Percentiles rank a stretch among this genome's conserved stretches.
These are phyloP conservation scores for Microctonus brassicae DNA, from an alignment of 2,888 invertebrate species.

Conservation along the genomic window DNA sequence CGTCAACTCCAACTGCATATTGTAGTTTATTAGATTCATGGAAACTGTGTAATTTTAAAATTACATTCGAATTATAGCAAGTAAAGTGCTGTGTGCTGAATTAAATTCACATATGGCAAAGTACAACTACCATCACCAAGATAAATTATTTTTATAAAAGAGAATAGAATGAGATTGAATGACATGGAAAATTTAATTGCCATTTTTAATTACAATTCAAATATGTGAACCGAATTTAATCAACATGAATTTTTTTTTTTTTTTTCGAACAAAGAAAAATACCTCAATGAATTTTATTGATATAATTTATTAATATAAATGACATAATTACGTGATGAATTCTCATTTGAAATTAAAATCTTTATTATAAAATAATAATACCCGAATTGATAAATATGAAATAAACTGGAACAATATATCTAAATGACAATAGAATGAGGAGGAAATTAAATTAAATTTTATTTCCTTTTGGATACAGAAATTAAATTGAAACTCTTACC, in stretches of 20 bases:
- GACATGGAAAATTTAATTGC: neutral
- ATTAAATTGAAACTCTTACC: conserved; percentile 3
- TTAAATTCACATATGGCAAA: neutral
- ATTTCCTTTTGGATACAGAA: neutral
- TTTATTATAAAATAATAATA: too few species aligned
- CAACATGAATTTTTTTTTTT: too few species aligned
- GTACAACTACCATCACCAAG: neutral
- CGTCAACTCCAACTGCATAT: conserved; percentile 32
- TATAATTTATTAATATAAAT: too few species aligned
- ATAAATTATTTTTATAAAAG: neutral
- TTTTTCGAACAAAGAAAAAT: too few species aligned
- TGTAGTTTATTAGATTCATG: conserved; percentile 45
- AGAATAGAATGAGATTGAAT: neutral
- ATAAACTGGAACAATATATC: neutral
- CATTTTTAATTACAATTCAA: neutral
- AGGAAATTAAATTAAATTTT: conserved; percentile 4
- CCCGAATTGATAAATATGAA: neutral
- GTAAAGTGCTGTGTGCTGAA: conserved; percentile 2
- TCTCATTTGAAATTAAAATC: too few species aligned
- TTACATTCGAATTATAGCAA: conserved; percentile 42
- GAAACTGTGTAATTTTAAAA: conserved; percentile 47
- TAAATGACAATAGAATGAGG: neutral
- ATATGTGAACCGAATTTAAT: too few species aligned
- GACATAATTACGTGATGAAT: too few species aligned
- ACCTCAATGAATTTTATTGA: too few species aligned